Percentiles rank a stretch among this genome's conserved stretches.
Conservation (phyloP, 37 sponge, comb jelly and placozoan genomes). For the Mnemiopsis leidyi region DNA sequence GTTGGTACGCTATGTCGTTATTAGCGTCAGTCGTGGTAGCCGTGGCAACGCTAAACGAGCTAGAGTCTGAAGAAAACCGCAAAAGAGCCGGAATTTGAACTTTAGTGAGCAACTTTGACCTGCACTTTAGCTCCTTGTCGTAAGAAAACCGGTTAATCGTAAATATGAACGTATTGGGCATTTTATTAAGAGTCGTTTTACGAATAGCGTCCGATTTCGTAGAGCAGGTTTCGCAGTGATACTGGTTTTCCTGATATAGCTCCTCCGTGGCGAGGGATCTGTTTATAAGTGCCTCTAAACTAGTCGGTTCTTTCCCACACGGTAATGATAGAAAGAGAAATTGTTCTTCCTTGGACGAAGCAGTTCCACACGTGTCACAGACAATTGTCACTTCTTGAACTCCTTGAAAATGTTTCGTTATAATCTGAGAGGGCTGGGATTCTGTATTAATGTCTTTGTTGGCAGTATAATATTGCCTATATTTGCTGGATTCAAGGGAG, state of each 20-base stretch:
- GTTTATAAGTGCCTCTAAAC: background rate
- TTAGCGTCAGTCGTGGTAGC: background rate
- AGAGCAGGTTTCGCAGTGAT: constrained; percentile 30
- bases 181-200: background rate
- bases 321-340: constrained; percentile 49
- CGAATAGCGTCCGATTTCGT: constrained; percentile 16
- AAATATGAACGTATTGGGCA: constrained; percentile 31
- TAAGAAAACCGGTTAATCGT: constrained; percentile 24
- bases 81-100: background rate
- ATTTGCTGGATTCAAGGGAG: constrained; percentile 13
- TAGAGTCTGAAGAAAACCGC: background rate
- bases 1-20: background rate
- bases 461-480: background rate
- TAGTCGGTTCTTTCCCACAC: background rate
- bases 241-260: constrained; percentile 34
- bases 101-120: constrained; percentile 32
- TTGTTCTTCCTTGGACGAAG: constrained; percentile 16
- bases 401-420: constrained; percentile 44
- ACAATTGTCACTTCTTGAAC: background rate
- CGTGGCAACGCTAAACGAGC: background rate
- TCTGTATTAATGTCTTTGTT: background rate
- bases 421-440: constrained; percentile 47
- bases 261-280: constrained; percentile 8
- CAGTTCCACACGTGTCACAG: constrained; percentile 9
- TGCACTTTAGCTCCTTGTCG: background rate